These are phyloP conservation scores for Calliopsis andreniformis DNA, from an alignment of 1,140 invertebrate species.

Conservation along the genomic window DNA sequence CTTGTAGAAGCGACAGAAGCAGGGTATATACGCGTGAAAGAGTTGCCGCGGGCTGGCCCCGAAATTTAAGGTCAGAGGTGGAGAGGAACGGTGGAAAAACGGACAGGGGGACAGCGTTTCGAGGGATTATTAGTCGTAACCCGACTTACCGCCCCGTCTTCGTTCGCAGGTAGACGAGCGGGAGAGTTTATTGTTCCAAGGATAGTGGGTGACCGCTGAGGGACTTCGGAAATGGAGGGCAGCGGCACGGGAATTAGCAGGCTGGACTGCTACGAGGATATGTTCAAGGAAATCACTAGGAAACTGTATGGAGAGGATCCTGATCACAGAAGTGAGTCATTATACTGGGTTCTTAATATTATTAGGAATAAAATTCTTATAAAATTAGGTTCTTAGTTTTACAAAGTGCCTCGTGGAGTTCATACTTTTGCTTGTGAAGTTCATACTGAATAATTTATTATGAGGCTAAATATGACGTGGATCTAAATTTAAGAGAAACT, in stretches of 20 bases:
- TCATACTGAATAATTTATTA: no score
- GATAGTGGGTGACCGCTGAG: slow-evolving; percentile 13
- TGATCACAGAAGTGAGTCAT: slow-evolving; percentile 79
- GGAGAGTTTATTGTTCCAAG: slow-evolving; percentile 41
- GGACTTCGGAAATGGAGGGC: slow-evolving; percentile 74
- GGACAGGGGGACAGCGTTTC: background rate
- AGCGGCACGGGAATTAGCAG: slow-evolving; percentile 81
- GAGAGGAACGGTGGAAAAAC: background rate
- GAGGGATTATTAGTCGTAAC: slow-evolving; percentile 18
- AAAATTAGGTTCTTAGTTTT: no score
- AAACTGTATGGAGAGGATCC: slow-evolving; percentile 93
- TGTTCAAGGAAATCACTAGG: slow-evolving; percentile 94
- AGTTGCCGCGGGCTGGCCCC: background rate
- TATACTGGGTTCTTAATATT: no score
- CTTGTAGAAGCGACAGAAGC: background rate
- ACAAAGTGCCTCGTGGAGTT: no score
- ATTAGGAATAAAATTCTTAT: background rate
- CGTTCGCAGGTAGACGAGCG: slow-evolving; percentile 61
- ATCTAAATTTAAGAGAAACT: no score
- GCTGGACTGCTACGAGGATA: slow-evolving; percentile 87
- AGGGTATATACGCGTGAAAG: background rate
- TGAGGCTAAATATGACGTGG: no score
- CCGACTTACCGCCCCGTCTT: slow-evolving; percentile 13
- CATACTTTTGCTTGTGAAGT: no score
- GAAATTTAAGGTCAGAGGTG: background rate